phyloP scores from a whole-genome alignment of 2,888 invertebrate genomes.

The Lomographa bimaculata region DNA sequence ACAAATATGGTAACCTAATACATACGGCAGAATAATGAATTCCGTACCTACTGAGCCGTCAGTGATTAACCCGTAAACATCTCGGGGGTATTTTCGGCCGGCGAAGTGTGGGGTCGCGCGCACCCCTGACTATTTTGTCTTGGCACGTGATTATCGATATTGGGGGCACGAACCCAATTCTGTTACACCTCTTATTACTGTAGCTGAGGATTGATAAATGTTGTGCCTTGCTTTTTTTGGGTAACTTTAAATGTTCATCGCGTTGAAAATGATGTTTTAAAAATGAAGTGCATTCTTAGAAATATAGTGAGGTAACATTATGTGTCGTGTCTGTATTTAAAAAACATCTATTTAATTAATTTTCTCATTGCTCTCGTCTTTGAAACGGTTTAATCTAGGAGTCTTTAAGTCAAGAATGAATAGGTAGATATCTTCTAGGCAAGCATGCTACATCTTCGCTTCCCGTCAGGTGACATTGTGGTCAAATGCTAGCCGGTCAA shows the following conservation, averaged over 20 bases:
- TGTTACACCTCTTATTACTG: slow-evolving; percentile 61
- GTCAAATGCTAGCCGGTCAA: too few relatives aligned
- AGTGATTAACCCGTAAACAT: slow-evolving; percentile 71
- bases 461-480: too few relatives aligned
- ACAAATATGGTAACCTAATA: slow-evolving; percentile 36
- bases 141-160: slow-evolving; percentile 71
- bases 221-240: slow-evolving; percentile 25
- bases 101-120: slow-evolving; percentile 54
- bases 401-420: too few relatives aligned
- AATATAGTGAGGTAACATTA: too few relatives aligned
- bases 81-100: slow-evolving; percentile 61
- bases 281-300: too few relatives aligned
- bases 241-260: slow-evolving; percentile 15
- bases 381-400: too few relatives aligned
- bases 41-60: slow-evolving; percentile 49
- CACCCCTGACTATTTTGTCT: slow-evolving; percentile 54
- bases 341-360: too few relatives aligned
- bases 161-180: slow-evolving; percentile 73
- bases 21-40: slow-evolving; percentile 52
- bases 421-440: too few relatives aligned
- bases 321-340: too few relatives aligned
- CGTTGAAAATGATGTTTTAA: slow-evolving; percentile 4
- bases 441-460: too few relatives aligned
- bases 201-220: slow-evolving; percentile 60
- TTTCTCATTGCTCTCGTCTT: too few relatives aligned